Percentiles rank a stretch among this genome's conserved stretches.
Evolutionary conservation across 2,797 vertebrate species (phyloP).

Genomic region (Numenius phaeopus): DNA sequence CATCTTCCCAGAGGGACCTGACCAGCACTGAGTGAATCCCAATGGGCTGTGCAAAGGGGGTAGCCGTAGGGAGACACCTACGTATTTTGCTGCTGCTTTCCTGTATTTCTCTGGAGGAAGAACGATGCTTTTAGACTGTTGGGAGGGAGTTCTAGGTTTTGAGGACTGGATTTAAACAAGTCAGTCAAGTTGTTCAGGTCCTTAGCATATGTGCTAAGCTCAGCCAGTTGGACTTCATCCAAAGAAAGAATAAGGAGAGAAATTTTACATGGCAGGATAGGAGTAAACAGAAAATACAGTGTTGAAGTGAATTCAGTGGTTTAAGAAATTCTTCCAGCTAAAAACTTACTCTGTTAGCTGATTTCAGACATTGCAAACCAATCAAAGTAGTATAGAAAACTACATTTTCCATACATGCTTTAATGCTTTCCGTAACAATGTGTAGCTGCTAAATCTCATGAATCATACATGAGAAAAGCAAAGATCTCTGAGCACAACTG

Average conservation of each 20-base stretch:
- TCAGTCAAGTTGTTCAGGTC: constrained; percentile 3
- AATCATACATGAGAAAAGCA: not conserved
- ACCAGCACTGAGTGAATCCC: not conserved
- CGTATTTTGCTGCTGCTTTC: not conserved
- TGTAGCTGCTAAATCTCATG: not conserved
- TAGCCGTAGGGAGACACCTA: not conserved
- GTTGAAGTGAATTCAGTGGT: not conserved
- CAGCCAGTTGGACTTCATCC: not conserved
- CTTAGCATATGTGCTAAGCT: not conserved
- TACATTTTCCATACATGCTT: not conserved
- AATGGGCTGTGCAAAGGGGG: not conserved
- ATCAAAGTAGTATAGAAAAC: not conserved
- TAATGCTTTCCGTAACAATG: not conserved
- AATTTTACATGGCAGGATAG: not conserved
- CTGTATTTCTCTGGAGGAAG: not conserved
- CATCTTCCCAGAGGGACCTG: not conserved
- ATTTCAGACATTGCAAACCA: not conserved
- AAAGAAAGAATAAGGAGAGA: not conserved
- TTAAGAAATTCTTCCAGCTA: not conserved
- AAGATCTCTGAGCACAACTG: not conserved
- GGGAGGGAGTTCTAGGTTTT: not conserved
- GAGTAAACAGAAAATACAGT: not conserved
- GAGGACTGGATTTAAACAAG: constrained; percentile 35
- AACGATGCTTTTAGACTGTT: not conserved
- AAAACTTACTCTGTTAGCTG: not conserved